These are phyloP conservation scores for Sycophila texana DNA, from an alignment of 2,888 invertebrate genomes.

Conservation along the genomic window DNA sequence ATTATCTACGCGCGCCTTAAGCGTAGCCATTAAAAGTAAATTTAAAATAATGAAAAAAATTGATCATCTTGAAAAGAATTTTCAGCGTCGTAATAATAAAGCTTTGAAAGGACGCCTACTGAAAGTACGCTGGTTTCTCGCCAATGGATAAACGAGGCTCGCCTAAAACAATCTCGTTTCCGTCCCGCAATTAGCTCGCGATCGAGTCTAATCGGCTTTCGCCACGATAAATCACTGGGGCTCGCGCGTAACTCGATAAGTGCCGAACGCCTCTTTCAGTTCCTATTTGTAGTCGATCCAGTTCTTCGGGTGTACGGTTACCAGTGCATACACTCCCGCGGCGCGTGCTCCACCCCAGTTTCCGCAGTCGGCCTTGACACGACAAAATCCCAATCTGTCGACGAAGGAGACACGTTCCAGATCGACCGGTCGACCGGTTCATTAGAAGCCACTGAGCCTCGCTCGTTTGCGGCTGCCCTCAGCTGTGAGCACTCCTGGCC, in stretches of 20 bases:
- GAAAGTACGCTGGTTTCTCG: background rate
- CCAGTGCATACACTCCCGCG: constrained; percentile 57
- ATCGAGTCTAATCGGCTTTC: constrained; percentile 70
- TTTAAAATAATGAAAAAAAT: background rate
- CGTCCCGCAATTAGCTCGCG: constrained; percentile 64
- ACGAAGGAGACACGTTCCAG: constrained; percentile 62
- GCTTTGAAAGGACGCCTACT: background rate
- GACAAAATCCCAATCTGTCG: constrained; percentile 55
- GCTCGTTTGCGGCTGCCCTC: constrained; percentile 41
- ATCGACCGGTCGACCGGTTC: constrained; percentile 59
- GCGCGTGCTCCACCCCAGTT: constrained; percentile 3
- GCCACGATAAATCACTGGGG: constrained; percentile 66
- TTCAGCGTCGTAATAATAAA: constrained; percentile 15
- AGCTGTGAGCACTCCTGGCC: constrained; percentile 4
- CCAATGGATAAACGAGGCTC: constrained; percentile 4
- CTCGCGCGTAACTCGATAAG: constrained; percentile 65
- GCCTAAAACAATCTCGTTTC: constrained; percentile 26
- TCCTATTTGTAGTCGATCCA: constrained; percentile 69
- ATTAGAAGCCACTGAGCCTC: constrained; percentile 53
- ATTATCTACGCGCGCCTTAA: too few relatives aligned
- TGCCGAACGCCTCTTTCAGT: constrained; percentile 63
- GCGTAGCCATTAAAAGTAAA: too few relatives aligned
- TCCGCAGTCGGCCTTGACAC: background rate
- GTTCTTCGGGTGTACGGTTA: constrained; percentile 60
- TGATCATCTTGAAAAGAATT: background rate